phyloP scores from a whole-genome alignment of 2,888 invertebrate genomes.

The Aricia artaxerxes region DNA sequence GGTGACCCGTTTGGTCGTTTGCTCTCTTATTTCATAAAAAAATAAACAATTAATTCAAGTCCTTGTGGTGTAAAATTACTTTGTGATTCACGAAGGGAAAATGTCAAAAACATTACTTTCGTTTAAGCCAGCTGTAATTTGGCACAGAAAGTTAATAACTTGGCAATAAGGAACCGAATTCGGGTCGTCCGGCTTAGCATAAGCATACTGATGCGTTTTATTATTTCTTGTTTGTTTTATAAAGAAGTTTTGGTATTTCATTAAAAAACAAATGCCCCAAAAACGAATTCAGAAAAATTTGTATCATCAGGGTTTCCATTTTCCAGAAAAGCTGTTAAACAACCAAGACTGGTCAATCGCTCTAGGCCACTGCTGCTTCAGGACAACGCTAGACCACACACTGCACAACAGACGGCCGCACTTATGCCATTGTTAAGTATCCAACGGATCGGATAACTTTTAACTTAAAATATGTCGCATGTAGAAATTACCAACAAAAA shows the following conservation, averaged over 20 bases:
- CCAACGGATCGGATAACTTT: no score
- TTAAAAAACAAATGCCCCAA: neutral
- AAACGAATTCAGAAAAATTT: neutral
- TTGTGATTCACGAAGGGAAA: neutral
- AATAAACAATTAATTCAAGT: neutral
- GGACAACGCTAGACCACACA: no score
- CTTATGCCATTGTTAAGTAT: no score
- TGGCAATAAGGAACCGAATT: slow-evolving; percentile 34
- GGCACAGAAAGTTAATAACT: slow-evolving; percentile 38
- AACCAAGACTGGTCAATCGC: no score
- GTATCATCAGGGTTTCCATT: no score
- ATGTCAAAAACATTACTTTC: neutral
- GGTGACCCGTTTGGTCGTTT: no score
- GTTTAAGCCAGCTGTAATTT: slow-evolving; percentile 36
- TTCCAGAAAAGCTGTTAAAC: no score
- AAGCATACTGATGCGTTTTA: neutral
- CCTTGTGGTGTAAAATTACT: neutral
- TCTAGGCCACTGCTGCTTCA: no score
- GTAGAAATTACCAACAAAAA: no score
- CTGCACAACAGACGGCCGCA: no score
- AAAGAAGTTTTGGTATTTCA: neutral
- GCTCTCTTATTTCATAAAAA: neutral
- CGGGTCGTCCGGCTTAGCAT: slow-evolving; percentile 14
- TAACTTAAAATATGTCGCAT: no score
- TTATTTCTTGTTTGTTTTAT: neutral